Evolutionary conservation across 2,113 vertebrate genomes (phyloP).

Genomic region (Oxygymnocypris stewartii): DNA sequence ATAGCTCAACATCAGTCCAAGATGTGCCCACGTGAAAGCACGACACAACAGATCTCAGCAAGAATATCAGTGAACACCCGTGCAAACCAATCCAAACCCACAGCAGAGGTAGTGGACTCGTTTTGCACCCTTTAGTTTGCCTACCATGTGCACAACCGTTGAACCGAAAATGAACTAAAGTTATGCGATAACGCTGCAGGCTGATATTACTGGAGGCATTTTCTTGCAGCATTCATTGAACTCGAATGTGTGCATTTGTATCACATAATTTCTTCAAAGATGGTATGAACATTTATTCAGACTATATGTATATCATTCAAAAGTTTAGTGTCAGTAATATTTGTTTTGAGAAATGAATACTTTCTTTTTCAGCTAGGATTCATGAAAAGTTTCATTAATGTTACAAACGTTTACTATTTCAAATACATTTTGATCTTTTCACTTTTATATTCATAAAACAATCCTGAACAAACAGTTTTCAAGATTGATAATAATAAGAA

Average conservation of each 20-base stretch:
- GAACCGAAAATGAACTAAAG: background rate
- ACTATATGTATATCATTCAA: background rate
- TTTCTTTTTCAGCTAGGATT: background rate
- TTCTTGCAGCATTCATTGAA: background rate
- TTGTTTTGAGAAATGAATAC: background rate
- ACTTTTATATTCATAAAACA: background rate
- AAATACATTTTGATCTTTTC: background rate
- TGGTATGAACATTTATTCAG: background rate
- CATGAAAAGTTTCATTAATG: background rate
- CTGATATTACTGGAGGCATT: background rate
- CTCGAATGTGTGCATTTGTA: background rate
- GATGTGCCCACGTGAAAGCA: conserved; percentile 36
- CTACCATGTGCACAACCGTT: conserved; percentile 7
- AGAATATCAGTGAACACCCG: conserved; percentile 26
- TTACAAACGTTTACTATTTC: too few relatives aligned
- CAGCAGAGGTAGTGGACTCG: conserved; percentile 7
- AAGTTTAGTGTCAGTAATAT: background rate
- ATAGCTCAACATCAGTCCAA: background rate
- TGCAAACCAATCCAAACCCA: conserved; percentile 36
- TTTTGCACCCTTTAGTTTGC: conserved; percentile 52
- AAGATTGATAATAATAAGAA: background rate
- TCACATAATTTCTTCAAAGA: background rate
- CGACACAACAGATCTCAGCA: conserved; percentile 1
- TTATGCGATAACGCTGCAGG: background rate
- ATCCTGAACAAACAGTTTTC: background rate